A percentile compares a stretch with the other conserved stretches of the same genome.
Conservation (phyloP, 2,113 vertebrate species). For the Sialia sialis region DNA sequence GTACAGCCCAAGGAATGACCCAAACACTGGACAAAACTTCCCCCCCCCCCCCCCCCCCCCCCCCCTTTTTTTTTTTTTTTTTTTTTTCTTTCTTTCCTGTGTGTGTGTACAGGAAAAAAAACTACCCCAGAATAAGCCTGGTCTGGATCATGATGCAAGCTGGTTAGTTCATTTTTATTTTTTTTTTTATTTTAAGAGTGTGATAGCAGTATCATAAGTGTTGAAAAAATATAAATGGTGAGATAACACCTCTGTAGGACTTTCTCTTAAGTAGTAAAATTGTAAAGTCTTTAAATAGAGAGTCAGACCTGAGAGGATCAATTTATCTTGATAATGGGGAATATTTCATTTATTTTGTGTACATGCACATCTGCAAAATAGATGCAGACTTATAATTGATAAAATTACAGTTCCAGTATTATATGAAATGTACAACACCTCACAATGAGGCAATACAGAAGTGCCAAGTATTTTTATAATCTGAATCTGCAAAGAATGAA, state of each 20-base stretch:
- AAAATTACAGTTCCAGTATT: not conserved
- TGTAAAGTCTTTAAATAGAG: slow-evolving; percentile 77
- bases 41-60: too few species aligned
- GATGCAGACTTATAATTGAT: not conserved
- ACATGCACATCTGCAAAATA: slow-evolving; percentile 45
- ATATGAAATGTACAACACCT: not conserved
- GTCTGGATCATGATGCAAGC: slow-evolving; percentile 62
- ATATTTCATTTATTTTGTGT: slow-evolving; percentile 57
- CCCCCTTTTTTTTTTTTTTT: not conserved
- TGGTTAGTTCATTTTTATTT: slow-evolving; percentile 2
- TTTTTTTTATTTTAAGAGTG: slow-evolving; percentile 78
- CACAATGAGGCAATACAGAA: not conserved
- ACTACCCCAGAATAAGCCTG: not conserved
- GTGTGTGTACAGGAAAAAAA: not conserved
- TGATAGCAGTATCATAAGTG: slow-evolving; percentile 84
- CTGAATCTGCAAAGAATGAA: slow-evolving; percentile 22
- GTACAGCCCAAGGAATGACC: not conserved
- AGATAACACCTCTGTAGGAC: slow-evolving; percentile 83
- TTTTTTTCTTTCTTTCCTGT: not conserved
- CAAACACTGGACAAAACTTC: not conserved
- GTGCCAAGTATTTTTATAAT: not conserved
- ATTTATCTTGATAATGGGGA: slow-evolving; percentile 67
- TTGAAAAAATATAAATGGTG: slow-evolving; percentile 86
- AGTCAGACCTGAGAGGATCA: slow-evolving; percentile 61
- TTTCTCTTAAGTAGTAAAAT: slow-evolving; percentile 81